Evolutionary conservation across 2,113 vertebrate genomes (phyloP).

Genomic region (Tragelaphus scriptus): DNA sequence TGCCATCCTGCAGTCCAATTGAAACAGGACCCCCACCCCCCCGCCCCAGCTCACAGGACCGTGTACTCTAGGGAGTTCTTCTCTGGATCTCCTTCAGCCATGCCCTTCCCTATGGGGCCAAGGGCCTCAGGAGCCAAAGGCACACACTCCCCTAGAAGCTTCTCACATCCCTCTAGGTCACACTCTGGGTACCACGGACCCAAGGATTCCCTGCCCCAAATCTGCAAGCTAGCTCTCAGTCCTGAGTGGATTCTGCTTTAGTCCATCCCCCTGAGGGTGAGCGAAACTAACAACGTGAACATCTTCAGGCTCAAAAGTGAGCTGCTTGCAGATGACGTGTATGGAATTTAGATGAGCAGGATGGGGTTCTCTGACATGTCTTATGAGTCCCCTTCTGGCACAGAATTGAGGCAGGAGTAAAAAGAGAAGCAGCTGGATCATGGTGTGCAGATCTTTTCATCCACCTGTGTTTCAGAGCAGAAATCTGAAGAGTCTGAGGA

Average conservation of each 20-base stretch:
- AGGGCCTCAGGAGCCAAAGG: not conserved
- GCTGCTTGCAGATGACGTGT: not conserved
- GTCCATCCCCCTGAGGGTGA: not conserved
- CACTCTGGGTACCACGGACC: not conserved
- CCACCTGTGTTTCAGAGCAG: not conserved
- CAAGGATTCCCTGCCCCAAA: not conserved
- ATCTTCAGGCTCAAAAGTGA: not conserved
- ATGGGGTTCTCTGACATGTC: not conserved
- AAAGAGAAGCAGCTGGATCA: not conserved
- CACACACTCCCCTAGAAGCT: not conserved
- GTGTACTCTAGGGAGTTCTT: not conserved
- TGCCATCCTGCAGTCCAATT: not conserved
- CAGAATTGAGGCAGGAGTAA: not conserved
- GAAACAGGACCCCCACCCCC: not conserved
- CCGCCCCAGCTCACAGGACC: rapidly evolving
- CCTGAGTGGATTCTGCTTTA: not conserved
- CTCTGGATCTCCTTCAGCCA: not conserved
- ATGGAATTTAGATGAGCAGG: not conserved
- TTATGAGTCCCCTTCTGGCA: not conserved
- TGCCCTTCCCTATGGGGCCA: not conserved
- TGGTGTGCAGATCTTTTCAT: not conserved
- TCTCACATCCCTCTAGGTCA: not conserved
- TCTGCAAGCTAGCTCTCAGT: not conserved
- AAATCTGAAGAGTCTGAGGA: not conserved
- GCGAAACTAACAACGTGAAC: not conserved